A percentile compares a stretch with the other conserved stretches of the same genome.
These are phyloP conservation scores for Choloepus didactylus DNA, from an alignment of 2,797 vertebrate species.

Conservation along the genomic window DNA sequence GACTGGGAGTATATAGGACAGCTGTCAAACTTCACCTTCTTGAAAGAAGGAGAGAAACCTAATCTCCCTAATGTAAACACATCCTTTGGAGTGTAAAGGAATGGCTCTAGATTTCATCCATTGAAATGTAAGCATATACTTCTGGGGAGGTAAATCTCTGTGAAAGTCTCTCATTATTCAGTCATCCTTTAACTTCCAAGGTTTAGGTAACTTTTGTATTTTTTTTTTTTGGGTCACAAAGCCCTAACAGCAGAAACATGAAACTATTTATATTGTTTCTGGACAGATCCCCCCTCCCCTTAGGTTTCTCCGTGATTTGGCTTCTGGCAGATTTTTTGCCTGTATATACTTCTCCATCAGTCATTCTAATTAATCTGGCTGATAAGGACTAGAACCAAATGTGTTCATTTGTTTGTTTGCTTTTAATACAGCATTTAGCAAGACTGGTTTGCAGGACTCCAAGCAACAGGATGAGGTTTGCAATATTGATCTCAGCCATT, in stretches of 20 bases:
- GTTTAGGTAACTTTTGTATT: background rate
- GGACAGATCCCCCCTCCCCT: too few relatives aligned
- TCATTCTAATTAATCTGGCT: too few relatives aligned
- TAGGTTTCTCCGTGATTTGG: too few relatives aligned
- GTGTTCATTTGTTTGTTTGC: too few relatives aligned
- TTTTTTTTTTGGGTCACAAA: background rate
- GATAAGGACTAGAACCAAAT: too few relatives aligned
- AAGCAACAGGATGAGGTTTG: background rate
- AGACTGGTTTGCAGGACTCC: background rate
- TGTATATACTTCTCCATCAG: too few relatives aligned
- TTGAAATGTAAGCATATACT: background rate
- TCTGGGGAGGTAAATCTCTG: background rate
- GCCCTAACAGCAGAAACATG: too few relatives aligned
- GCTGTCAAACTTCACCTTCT: background rate
- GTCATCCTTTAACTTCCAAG: background rate
- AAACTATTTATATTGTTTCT: too few relatives aligned
- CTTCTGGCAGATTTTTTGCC: too few relatives aligned
- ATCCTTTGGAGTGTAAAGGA: background rate
- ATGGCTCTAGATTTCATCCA: background rate
- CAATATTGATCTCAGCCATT: background rate
- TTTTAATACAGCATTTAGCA: background rate
- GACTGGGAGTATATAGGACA: background rate
- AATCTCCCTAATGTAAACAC: background rate
- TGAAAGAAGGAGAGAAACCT: background rate
- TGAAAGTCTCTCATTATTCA: background rate